Evolutionary conservation across 2,888 invertebrate species (phyloP).

Genomic region (Acanthosepion esculentum): DNA sequence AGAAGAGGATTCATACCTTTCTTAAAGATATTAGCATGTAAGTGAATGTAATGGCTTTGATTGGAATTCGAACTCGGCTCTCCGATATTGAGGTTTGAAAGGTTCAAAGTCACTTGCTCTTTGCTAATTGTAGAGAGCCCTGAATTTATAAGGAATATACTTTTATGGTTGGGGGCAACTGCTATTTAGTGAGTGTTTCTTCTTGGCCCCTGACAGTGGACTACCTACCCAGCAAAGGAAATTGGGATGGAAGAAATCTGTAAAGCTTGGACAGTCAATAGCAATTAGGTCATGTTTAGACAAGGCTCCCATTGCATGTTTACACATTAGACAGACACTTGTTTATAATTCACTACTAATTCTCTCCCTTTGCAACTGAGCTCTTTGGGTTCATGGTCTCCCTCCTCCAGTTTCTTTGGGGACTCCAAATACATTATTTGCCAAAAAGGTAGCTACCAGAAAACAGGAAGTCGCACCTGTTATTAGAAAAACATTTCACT

Average conservation of each 20-base stretch:
- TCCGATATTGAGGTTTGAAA: background rate
- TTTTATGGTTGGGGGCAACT: background rate
- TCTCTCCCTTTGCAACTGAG: conserved; percentile 35
- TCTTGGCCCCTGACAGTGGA: background rate
- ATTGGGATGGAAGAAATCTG: background rate
- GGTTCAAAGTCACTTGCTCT: background rate
- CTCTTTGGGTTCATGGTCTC: background rate
- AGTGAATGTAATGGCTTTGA: too few relatives aligned
- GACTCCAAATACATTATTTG: conserved; percentile 1
- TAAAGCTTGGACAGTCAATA: background rate
- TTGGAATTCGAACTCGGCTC: too few relatives aligned
- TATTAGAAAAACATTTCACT: background rate
- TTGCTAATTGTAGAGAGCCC: background rate
- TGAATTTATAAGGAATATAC: background rate
- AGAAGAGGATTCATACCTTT: too few relatives aligned
- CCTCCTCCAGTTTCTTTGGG: background rate
- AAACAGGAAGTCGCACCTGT: conserved; percentile 45
- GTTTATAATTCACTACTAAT: conserved; percentile 34
- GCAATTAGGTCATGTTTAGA: conserved; percentile 38
- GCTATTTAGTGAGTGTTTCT: background rate
- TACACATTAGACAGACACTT: conserved; percentile 40
- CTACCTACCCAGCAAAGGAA: background rate
- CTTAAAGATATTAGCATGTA: too few relatives aligned
- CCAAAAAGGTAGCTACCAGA: conserved; percentile 25
- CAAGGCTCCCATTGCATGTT: background rate